A percentile compares a stretch with the other conserved stretches of the same genome.
Conservation (phyloP, 2,797 vertebrate species). For the Micrastur ruficollis region DNA sequence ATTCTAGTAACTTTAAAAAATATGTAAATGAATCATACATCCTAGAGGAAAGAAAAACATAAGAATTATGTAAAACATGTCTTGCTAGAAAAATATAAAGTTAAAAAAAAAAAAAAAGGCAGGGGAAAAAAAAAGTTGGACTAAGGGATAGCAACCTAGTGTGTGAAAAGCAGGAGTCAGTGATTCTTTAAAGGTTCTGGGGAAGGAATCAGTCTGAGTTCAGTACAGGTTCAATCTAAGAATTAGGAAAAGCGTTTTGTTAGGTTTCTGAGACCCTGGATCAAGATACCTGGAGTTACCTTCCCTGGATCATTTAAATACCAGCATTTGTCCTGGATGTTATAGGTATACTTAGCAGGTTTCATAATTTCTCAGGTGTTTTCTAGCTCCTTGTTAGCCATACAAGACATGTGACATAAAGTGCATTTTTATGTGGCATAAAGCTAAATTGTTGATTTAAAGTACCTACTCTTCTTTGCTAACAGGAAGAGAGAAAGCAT, state of each 20-base stretch:
- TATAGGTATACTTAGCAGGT: background rate
- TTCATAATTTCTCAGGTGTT: background rate
- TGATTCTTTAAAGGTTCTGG: background rate
- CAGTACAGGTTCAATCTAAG: background rate
- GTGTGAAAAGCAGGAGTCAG: background rate
- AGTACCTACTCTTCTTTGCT: background rate
- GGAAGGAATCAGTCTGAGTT: background rate
- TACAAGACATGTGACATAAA: background rate
- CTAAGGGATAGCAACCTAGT: background rate
- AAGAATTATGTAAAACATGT: rapidly evolving
- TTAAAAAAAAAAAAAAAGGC: too few relatives aligned
- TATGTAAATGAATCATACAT: background rate
- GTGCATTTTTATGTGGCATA: background rate
- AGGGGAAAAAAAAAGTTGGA: background rate
- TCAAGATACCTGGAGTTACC: background rate
- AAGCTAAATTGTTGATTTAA: background rate
- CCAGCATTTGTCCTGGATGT: background rate
- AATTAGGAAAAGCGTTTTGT: background rate
- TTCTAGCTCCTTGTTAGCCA: background rate
- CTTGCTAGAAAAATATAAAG: background rate
- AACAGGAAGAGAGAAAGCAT: background rate
- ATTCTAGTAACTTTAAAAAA: background rate
- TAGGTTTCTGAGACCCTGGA: background rate
- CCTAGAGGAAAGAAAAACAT: background rate
- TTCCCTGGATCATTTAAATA: background rate